Conservation (phyloP, 2,797 vertebrate species). For the Cyprinella venusta region DNA sequence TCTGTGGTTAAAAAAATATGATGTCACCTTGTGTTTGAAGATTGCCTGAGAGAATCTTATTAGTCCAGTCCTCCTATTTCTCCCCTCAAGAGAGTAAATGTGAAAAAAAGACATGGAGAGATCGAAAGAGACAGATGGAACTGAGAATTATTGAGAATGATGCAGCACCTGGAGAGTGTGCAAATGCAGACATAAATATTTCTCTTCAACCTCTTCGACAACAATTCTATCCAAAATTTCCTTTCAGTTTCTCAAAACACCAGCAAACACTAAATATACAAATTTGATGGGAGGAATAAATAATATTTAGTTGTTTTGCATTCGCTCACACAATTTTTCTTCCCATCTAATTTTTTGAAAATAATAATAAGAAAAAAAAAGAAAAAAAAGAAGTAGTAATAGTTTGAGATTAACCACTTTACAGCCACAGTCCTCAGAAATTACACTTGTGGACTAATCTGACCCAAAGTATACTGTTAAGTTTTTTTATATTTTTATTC, state of each 20-base stretch:
- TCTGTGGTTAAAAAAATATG: constrained; percentile 51
- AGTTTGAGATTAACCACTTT: not conserved
- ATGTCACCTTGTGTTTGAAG: constrained; percentile 39
- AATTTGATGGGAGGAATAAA: not conserved
- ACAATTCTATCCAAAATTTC: constrained; percentile 6
- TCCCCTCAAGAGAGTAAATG: constrained; percentile 49
- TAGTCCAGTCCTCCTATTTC: constrained; percentile 58
- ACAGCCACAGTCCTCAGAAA: not conserved
- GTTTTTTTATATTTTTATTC: not conserved
- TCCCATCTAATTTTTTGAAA: no score
- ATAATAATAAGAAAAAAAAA: no score
- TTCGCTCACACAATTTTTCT: no score
- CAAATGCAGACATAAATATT: not conserved
- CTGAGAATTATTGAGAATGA: constrained; percentile 14
- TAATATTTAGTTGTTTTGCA: not conserved
- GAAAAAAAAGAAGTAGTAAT: no score
- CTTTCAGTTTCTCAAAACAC: constrained; percentile 1
- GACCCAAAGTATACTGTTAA: not conserved
- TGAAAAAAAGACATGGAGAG: constrained; percentile 21
- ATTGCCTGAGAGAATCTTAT: constrained; percentile 49
- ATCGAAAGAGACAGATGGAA: constrained; percentile 6
- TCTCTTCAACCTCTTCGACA: not conserved
- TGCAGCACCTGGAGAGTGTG: not conserved
- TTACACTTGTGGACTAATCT: constrained; percentile 2
- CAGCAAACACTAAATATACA: constrained; percentile 5